Evolutionary conservation across 2,113 vertebrate genomes (phyloP), one percentile per base, ranked within the genome.

Genomic region (Galbula dea): DNA sequence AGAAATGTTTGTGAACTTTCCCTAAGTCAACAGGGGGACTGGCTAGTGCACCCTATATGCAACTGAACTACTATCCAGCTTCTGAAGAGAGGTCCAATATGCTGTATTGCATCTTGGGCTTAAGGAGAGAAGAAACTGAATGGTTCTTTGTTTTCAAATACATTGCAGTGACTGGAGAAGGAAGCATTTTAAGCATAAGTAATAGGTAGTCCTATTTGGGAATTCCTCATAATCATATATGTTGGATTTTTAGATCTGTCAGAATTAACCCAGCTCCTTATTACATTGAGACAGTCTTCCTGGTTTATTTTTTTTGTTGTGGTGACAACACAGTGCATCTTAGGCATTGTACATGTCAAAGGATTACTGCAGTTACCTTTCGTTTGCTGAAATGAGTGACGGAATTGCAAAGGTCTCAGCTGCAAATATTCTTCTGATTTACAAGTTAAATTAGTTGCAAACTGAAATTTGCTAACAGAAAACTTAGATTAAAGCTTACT

Each of bases 1-100:
- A 85, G 93, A 95, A 95, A 94, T 95, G n/a, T 95, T 95, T 95
- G 91, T 85, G 83, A 94, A 96, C 94, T 94, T 94, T 91, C 75
- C 71, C 63, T 95, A 41, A 85, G 72, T 95, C 84, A 94, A 94
- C 85, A 94, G 43, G 21, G 63, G n/a, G 51, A 48, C 26, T 78
- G 54, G 24, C 58, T 73, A 30, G 43, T 18, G 68, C 39, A 54
- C 26, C 15, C 71, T n/a, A 0, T 2, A 6, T 26, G 29, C 54
- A 45, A n/a, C 81, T 77, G 68, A 63, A 39, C 86, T 62, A 6
- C 21, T n/a, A 2, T 29, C 32, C 13, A 22, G 59, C 49, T 74
- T 46, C 62, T 48, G 32, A 46, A 49, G 63, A 85, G 55, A 16
- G 51, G 6, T 37, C 68, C 29, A 13, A 16, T 26, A 6, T 2